Evolutionary conservation across 2,888 invertebrate genomes (phyloP), one percentile per base, ranked within the genome.

Genomic region (Cataglyphis cursor): DNA sequence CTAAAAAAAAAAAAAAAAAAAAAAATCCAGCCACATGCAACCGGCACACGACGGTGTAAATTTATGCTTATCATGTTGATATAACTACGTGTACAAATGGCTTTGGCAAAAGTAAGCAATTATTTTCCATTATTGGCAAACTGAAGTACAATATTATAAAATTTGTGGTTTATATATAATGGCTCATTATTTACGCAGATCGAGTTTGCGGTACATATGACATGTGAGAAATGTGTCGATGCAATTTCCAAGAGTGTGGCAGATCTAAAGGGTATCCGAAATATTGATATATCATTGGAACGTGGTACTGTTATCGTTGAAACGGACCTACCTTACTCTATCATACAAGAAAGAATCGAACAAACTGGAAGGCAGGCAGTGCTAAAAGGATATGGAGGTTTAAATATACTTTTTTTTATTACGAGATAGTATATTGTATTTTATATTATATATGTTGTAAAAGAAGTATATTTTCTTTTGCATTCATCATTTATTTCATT

Each of bases 321-420:
- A 84, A 97, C 97, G 0, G 95, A 95, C 0, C 93, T 97, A 44
- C 96, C 97, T 8, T 95, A 95, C 95, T 94, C 95, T 0, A 86
- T 95, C 64, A 91, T 96, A 54, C 95, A 96, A 85, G 95, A 96
- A 54, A 94, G 93, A 89, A 96, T 96, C 35, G 96, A 96, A 88
- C 90, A 91, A 35, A 90, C 97, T 0, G 98, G 98, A 0, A 96
- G 96, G 83, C 96, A 96, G 88, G 97, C 97, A 1, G 97, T 98
- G 0, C 94, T 98, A 0, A 97, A 97, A 92, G 99, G 98, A 6
- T 97, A 97, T 94, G 98, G 98, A 85, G 97, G 97, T 95, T 76
- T 70, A 70, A 51, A 75, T 12, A 59, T 72, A 38, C 4, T 64
- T 35, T 12, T n/a, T 57, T n/a, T n/a, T 28, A 15, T n/a, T 59